A percentile compares a stretch with the other conserved stretches of the same genome.
phyloP scores from a whole-genome alignment of 2,113 vertebrate species.

The Epinephelus fuscoguttatus region DNA sequence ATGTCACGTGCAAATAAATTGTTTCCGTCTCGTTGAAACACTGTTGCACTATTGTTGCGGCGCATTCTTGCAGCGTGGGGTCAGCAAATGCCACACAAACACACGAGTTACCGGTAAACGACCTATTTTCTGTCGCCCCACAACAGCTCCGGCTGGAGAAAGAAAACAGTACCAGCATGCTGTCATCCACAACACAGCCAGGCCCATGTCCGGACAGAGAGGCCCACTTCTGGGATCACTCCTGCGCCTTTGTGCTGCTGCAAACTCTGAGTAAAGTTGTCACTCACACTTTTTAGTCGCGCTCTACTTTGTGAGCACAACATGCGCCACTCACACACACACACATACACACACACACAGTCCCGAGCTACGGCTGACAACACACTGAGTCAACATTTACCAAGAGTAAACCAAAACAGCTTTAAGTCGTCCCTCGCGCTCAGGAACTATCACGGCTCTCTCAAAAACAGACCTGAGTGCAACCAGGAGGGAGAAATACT shows the following conservation, averaged over 20 bases:
- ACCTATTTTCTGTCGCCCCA: not conserved
- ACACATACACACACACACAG: not conserved
- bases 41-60: not conserved
- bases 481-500: slow-evolving; percentile 27
- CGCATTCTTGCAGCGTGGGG: slow-evolving; percentile 10
- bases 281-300: slow-evolving; percentile 30
- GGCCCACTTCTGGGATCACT: slow-evolving; percentile 58
- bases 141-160: slow-evolving; percentile 7
- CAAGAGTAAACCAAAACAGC: not conserved
- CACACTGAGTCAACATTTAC: slow-evolving; percentile 4
- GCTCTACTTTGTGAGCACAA: slow-evolving; percentile 12
- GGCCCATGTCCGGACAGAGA: slow-evolving; percentile 49
- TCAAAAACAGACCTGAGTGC: not conserved
- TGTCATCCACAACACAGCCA: slow-evolving; percentile 64
- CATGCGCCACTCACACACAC: slow-evolving; percentile 12
- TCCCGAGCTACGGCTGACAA: slow-evolving; percentile 11
- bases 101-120: slow-evolving; percentile 47
- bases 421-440: not conserved
- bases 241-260: slow-evolving; percentile 57
- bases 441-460: slow-evolving; percentile 15
- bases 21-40: not conserved
- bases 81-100: slow-evolving; percentile 18
- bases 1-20: not conserved
- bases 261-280: slow-evolving; percentile 50
- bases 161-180: slow-evolving; percentile 56